Evolutionary conservation across 2,888 invertebrate species (phyloP), one percentile per base, ranked within the genome.

Genomic region (Vanessa cardui): DNA sequence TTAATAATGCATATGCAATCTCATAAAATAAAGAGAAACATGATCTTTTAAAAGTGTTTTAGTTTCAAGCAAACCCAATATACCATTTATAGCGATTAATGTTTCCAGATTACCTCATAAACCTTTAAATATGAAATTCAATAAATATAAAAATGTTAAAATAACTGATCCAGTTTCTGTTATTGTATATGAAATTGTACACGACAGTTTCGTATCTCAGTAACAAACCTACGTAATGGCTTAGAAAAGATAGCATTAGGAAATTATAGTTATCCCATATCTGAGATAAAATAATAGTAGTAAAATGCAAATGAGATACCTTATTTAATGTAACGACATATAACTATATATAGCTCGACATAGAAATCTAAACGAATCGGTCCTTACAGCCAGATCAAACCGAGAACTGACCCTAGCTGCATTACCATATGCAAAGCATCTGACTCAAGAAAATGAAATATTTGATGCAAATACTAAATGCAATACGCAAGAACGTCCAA

Each of bases 371-470:
- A 58, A 46, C 67, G 20, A 64, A 61, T 62, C 67, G 65, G 62
- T 70, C 65, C 69, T 73, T 64, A 63, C 21, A 69, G 70, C 54
- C 68, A 58, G 68, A 72, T 62, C 69, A 60, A 7, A 62, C 62
- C 58, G 52, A 49, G 52, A 69, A 65, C 58, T 62, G 64, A 58
- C 62, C 56, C 60, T 64, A 56, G 46, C 59, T 58, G 50, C 61
- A 71, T 69, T 72, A 69, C 50, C 64, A 72, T 72, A 72, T 67
- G 69, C 66, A 67, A 69, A 69, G 58, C 45, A 65, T 39, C 49
- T n/a, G 54, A 66, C 62, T 60, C 52, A 59, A 26, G 59, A n/a
- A 71, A 58, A 64, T 65, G 62, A 71, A 58, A 67, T 69, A 62
- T 64, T 58, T 62, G 62, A 64, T 50, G 56, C 62, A 69, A 67